Evolutionary conservation across 1,140 invertebrate species (phyloP), one percentile per base, ranked within the genome.

Genomic region (Mesaphorura yosii): DNA sequence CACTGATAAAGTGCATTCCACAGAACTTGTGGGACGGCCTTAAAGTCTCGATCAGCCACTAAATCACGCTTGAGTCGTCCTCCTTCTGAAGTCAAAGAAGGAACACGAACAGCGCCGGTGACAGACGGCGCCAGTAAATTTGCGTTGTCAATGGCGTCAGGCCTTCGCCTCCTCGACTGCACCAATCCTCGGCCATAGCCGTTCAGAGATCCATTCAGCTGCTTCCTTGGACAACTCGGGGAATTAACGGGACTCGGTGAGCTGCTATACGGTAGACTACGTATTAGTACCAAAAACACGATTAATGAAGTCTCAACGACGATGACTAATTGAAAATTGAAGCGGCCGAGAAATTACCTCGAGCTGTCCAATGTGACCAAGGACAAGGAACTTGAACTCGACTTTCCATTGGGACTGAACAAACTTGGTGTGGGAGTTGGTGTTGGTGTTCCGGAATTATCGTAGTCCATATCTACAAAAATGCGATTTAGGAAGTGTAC

Each of bases 1-100:
- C 87, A 90, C 41, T 80, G 76, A 50, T 79, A 79, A 38, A 90
- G 69, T 15, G 86, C 86, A 64, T 84, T 81, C 87, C 86, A 91
- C 51, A 90, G 70, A 23, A 82, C 76, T 66, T 88, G 85, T 19
- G 86, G 85, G 27, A 91, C 75, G 34, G 89, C 69, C 69, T 87
- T 82, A 73, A 86, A 90, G 72, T 90, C 86, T 60, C 80, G 74
- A 48, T 78, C 78, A 67, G 82, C 77, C 10, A 77, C 75, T 40
- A 90, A 69, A 67, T 84, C 82, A 48, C 77, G 73, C 53, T 81
- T 80, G 46, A 91, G 71, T 62, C 81, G 77, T 1, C 86, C 86
- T 39, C 87, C 87, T 74, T 90, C 88, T 54, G 83, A 84, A n/a
- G 87, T 90, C 38, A 90, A 71, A 7, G 83, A 72, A 23, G 64